Percentiles rank a stretch among this genome's conserved stretches.
Conservation (phyloP, 2,113 vertebrate species). For the Synchiropus splendidus region DNA sequence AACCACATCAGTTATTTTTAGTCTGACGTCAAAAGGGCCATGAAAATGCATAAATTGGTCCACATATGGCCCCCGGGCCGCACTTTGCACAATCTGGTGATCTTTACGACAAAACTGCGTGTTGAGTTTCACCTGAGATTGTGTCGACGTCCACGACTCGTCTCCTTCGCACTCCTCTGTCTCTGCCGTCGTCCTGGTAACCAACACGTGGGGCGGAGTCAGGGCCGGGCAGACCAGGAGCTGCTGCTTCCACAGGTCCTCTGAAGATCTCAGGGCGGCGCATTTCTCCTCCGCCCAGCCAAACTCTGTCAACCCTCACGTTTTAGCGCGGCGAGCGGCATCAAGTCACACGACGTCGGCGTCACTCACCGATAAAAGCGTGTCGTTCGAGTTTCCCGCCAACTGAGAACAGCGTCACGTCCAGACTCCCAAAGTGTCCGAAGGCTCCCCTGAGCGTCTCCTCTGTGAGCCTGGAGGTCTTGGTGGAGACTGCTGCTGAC, state of each 20-base stretch:
- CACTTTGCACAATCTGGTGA: too few relatives aligned
- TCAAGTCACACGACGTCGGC: background rate
- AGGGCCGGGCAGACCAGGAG: slow-evolving; percentile 57
- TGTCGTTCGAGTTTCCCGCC: slow-evolving; percentile 54
- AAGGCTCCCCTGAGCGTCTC: slow-evolving; percentile 59
- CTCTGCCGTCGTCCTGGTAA: slow-evolving; percentile 9
- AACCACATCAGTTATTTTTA: too few relatives aligned
- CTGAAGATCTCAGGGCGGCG: slow-evolving; percentile 49
- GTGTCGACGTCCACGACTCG: too few relatives aligned
- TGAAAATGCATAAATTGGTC: too few relatives aligned
- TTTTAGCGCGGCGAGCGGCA: too few relatives aligned
- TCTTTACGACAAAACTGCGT: too few relatives aligned
- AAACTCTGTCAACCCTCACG: slow-evolving; percentile 64
- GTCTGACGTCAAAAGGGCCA: too few relatives aligned
- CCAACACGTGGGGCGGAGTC: slow-evolving; percentile 74
- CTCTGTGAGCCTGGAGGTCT: slow-evolving; percentile 50
- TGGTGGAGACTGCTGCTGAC: background rate
- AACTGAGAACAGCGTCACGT: slow-evolving; percentile 21
- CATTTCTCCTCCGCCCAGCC: slow-evolving; percentile 41
- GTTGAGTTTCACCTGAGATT: too few relatives aligned
- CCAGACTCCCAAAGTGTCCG: slow-evolving; percentile 56
- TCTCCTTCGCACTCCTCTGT: too few relatives aligned
- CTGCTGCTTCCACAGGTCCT: slow-evolving; percentile 45
- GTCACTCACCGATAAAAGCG: slow-evolving; percentile 74
- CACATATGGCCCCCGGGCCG: too few relatives aligned